Conservation (phyloP, 2,797 vertebrate species). For the Brotula barbata region DNA sequence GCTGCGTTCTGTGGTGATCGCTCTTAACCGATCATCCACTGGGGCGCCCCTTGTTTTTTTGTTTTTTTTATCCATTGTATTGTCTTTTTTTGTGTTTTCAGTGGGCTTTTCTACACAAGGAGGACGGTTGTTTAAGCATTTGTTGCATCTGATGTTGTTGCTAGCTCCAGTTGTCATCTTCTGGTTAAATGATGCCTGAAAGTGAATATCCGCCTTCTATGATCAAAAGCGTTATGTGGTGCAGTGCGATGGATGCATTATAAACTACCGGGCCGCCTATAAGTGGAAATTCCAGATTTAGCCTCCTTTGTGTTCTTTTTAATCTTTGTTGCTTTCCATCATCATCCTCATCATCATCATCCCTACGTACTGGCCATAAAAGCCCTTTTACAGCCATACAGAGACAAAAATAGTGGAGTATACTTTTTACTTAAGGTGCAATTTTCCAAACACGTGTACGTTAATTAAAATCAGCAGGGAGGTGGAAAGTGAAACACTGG, state of each 20-base stretch:
- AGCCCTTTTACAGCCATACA: neutral
- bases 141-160: slow-evolving; percentile 57
- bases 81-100: slow-evolving; percentile 23
- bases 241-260: slow-evolving; percentile 63
- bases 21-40: no score
- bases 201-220: slow-evolving; percentile 77
- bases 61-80: slow-evolving; percentile 4
- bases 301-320: slow-evolving; percentile 14
- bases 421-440: slow-evolving; percentile 2
- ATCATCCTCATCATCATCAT: slow-evolving; percentile 3
- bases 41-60: slow-evolving; percentile 2
- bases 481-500: slow-evolving; percentile 35
- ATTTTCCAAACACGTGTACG: no score
- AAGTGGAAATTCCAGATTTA: slow-evolving; percentile 39
- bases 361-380: neutral
- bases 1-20: no score
- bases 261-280: slow-evolving; percentile 59
- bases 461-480: slow-evolving; percentile 34
- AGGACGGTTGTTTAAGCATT: slow-evolving; percentile 59
- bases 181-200: slow-evolving; percentile 75
- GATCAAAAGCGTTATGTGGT: slow-evolving; percentile 68
- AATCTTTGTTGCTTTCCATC: slow-evolving; percentile 20
- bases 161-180: slow-evolving; percentile 65
- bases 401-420: slow-evolving; percentile 3
- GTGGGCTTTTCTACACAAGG: slow-evolving; percentile 38